Evolutionary conservation across 2,113 vertebrate species (phyloP).

Genomic region (Esox niger): DNA sequence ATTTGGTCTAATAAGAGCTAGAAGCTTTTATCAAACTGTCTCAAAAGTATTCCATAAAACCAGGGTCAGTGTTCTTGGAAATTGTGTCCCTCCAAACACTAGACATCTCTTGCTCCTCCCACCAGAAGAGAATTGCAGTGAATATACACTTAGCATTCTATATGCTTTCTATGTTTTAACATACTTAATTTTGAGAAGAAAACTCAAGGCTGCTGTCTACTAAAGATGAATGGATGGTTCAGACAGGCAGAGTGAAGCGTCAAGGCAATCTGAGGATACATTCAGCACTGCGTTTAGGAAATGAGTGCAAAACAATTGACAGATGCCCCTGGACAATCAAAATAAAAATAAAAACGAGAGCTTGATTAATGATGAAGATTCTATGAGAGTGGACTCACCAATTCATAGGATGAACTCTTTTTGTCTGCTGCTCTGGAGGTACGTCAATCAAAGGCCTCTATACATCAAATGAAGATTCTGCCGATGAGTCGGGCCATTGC

Average conservation of each 20-base stretch:
- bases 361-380: neutral
- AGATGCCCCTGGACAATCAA: neutral
- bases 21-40: neutral
- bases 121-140: neutral
- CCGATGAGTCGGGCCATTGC: too few species aligned
- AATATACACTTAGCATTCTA: too few species aligned
- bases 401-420: constrained; percentile 7
- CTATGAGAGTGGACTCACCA: neutral
- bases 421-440: neutral
- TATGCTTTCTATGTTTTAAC: neutral
- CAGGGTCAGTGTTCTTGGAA: neutral
- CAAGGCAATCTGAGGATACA: neutral
- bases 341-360: constrained; percentile 7
- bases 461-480: too few species aligned
- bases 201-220: neutral
- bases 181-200: neutral
- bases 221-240: neutral
- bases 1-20: neutral
- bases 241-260: neutral
- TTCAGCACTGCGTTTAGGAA: neutral
- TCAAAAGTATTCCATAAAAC: neutral
- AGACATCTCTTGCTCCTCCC: neutral
- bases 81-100: neutral
- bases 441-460: constrained; percentile 4
- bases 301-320: neutral